phyloP scores from a whole-genome alignment of 2,113 vertebrate species.

The Polyodon spathula region DNA sequence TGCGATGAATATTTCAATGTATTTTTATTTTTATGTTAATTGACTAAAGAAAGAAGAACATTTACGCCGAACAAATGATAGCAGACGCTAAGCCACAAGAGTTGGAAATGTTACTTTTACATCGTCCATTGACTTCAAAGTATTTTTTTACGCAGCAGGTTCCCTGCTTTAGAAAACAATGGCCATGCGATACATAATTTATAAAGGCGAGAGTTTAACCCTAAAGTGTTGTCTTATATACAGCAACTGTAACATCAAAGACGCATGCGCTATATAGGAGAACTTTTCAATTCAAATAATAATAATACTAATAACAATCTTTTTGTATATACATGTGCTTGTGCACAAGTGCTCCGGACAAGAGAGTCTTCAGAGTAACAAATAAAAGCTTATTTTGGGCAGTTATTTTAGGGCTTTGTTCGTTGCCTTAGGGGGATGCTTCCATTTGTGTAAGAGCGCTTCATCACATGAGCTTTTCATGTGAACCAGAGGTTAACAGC shows the following conservation, averaged over 20 bases:
- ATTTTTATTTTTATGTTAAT: too few relatives aligned
- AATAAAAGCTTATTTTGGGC: conserved; percentile 49
- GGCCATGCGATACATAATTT: too few relatives aligned
- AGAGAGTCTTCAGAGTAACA: conserved; percentile 53
- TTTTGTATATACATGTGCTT: conserved; percentile 28
- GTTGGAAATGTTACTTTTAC: too few relatives aligned
- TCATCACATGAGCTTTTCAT: conserved; percentile 59
- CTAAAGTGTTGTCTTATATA: too few relatives aligned
- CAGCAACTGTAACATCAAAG: conserved; percentile 10
- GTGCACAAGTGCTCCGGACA: conserved; percentile 29
- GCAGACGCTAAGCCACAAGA: too few relatives aligned
- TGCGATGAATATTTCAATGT: too few relatives aligned
- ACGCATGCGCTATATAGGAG: conserved; percentile 7
- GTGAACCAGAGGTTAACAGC: conserved; percentile 77
- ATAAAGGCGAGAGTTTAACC: too few relatives aligned
- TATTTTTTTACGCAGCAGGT: too few relatives aligned
- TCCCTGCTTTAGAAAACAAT: too few relatives aligned
- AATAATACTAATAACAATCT: background rate
- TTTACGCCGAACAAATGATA: too few relatives aligned
- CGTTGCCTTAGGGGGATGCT: conserved; percentile 63
- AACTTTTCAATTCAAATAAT: conserved; percentile 11
- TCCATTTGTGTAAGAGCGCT: conserved; percentile 52
- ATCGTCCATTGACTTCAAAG: too few relatives aligned
- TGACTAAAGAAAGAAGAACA: too few relatives aligned
- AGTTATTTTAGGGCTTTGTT: conserved; percentile 62